Base-by-base conservation (phyloP, 2,797 vertebrate species). In the Coccyzus lansbergi region DNA sequence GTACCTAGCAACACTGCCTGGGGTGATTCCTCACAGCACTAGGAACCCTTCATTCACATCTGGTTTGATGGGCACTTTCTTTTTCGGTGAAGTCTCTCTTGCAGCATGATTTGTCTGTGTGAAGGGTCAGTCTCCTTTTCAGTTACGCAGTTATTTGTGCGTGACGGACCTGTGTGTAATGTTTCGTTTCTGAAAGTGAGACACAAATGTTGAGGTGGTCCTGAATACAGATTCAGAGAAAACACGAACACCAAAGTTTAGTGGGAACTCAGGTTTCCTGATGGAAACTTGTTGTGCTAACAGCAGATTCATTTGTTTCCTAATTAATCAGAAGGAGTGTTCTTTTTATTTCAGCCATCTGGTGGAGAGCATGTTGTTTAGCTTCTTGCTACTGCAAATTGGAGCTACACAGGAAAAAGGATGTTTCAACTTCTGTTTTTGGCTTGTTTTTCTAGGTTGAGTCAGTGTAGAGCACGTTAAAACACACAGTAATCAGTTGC, bases 291-390 rank as follows among this genome's bases (percentile, higher is more conserved):
- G 96, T 97, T 97, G 97, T 97, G 90, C 83, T 97, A 96, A 96
- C 96, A 97, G 96, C 94, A 96, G 95, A 97, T 96, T 96, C 94
- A 89, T 97, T 97, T 97, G 95, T 97, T 97, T 96, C 94, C 96
- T 96, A 97, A 97, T 97, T 97, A 97, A 96, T 95, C 92, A 95
- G 94, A 95, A 95, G 84, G 95, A 96, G 94, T 97, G 96, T 97
- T 96, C 96, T 97, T 97, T 97, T 97, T 97, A 96, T 97, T 97
- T 96, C 95, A 96, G 82, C 96, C 97, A 97, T 97, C 97, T 97
- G 97, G 93, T 94, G 88, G 92, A 94, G 95, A 95, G 95, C 96
- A 95, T 97, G 95, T 96, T 97, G 96, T 97, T 97, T 97, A 97
- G 96, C 86, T 96, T 91, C 92, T 97, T 97, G 94, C 92, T 94